A percentile compares a stretch with the other conserved stretches of the same genome.
phyloP scores from a whole-genome alignment of 2,113 vertebrate genomes.

The Blennius ocellaris region DNA sequence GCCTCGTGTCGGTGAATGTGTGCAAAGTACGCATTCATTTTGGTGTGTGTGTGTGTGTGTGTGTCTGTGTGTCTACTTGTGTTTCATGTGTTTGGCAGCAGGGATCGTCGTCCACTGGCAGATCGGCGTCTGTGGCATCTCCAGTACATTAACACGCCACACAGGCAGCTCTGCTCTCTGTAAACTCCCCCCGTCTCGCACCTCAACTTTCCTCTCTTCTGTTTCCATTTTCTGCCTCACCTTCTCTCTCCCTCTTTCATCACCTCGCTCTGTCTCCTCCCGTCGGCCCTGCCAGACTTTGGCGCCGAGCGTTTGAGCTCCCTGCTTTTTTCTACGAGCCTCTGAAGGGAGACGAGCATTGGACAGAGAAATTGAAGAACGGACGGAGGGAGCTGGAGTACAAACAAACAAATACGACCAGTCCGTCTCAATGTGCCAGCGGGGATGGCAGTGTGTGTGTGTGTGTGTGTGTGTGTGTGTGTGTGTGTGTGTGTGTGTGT shows the following conservation, averaged over 20 bases:
- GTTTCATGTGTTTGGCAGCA: slow-evolving; percentile 31
- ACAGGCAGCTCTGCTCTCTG: slow-evolving; percentile 51
- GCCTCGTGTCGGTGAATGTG: background rate
- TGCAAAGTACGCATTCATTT: too few species aligned
- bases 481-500: slow-evolving; percentile 7
- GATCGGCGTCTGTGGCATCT: slow-evolving; percentile 57
- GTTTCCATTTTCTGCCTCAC: slow-evolving; percentile 30
- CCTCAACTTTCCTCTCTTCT: slow-evolving; percentile 17
- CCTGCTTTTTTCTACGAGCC: background rate
- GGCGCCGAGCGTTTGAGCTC: slow-evolving; percentile 19
- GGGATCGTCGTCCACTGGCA: slow-evolving; percentile 9
- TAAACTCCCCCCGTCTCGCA: slow-evolving; percentile 27
- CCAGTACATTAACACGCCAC: slow-evolving; percentile 51
- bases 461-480: slow-evolving; percentile 9
- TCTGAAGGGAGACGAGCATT: slow-evolving; percentile 17
- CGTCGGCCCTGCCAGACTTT: slow-evolving; percentile 35
- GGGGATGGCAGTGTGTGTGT: slow-evolving; percentile 9
- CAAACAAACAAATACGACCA: slow-evolving; percentile 55
- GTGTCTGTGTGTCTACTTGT: slow-evolving; percentile 17
- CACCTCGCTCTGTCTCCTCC: background rate
- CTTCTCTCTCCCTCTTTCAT: slow-evolving; percentile 11
- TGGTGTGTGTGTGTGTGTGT: background rate
- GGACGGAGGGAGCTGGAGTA: slow-evolving; percentile 12
- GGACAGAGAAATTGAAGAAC: slow-evolving; percentile 41
- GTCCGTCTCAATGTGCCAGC: slow-evolving; percentile 16